phyloP scores from a whole-genome alignment of 1,140 invertebrate species.

The Halyomorpha halys region DNA sequence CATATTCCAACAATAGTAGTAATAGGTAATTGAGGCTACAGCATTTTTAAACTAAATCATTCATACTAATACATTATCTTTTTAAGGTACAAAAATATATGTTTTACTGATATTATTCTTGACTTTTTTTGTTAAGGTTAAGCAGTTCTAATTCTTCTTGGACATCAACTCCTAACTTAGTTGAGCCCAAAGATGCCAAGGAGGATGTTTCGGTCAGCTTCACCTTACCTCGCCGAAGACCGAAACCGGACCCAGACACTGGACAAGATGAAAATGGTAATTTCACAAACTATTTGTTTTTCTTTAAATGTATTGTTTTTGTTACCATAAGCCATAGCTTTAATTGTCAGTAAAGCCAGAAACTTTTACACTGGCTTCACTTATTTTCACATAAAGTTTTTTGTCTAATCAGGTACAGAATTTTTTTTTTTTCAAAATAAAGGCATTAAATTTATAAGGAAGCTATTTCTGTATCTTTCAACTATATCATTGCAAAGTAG shows the following conservation, averaged over 20 bases:
- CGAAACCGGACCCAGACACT: slow-evolving; percentile 19
- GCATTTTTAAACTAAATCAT: not conserved
- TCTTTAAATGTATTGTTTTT: not conserved
- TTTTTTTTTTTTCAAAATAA: no score
- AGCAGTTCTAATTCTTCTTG: slow-evolving; percentile 42
- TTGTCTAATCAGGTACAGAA: no score
- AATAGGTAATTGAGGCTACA: slow-evolving; percentile 3
- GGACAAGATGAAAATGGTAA: slow-evolving; percentile 25
- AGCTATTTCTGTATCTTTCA: no score
- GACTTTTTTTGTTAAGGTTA: slow-evolving; percentile 18
- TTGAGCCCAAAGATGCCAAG: slow-evolving; percentile 42
- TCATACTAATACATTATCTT: not conserved
- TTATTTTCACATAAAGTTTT: no score
- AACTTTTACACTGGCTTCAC: no score
- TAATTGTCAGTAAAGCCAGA: no score
- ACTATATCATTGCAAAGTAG: no score
- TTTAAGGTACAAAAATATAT: no score
- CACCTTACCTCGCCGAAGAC: slow-evolving; percentile 49
- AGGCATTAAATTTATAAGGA: no score
- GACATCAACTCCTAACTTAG: slow-evolving; percentile 62
- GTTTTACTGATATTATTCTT: no score
- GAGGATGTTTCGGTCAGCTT: slow-evolving; percentile 46
- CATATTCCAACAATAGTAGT: slow-evolving; percentile 7
- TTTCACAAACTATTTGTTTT: not conserved
- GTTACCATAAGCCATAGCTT: no score